Evolutionary conservation across 1,140 invertebrate species (phyloP).

Genomic region (Arion vulgaris): DNA sequence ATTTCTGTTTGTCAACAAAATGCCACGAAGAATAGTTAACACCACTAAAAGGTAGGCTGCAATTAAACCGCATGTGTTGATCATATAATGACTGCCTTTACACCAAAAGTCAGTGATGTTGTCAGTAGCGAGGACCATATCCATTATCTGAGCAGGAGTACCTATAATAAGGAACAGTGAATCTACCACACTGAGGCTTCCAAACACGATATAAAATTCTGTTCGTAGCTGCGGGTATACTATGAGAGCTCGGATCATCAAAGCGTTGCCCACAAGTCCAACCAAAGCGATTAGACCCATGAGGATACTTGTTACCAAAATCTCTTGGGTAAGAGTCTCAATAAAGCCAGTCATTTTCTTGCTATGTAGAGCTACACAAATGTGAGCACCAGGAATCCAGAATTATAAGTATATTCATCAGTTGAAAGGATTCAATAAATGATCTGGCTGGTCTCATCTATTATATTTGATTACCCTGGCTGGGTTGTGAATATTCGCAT

Average conservation of each 20-base stretch:
- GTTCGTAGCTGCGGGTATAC: slow-evolving; percentile 54
- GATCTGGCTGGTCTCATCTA: not conserved
- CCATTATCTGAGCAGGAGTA: slow-evolving; percentile 57
- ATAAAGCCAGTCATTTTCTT: not conserved
- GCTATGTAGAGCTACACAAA: not conserved
- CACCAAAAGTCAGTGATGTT: slow-evolving; percentile 56
- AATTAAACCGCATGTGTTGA: slow-evolving; percentile 53
- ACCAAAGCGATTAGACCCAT: slow-evolving; percentile 59
- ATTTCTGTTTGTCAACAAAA: slow-evolving; percentile 61
- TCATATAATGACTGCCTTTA: slow-evolving; percentile 57
- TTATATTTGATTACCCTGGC: too few relatives aligned
- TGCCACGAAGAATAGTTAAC: slow-evolving; percentile 58
- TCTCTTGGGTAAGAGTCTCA: slow-evolving; percentile 35
- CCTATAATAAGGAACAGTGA: slow-evolving; percentile 54
- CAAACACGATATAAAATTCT: slow-evolving; percentile 59
- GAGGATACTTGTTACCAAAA: slow-evolving; percentile 53
- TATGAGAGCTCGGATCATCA: slow-evolving; percentile 58
- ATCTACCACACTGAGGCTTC: slow-evolving; percentile 57
- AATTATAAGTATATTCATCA: not conserved
- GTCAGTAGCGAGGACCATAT: slow-evolving; percentile 41
- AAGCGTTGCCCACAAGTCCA: slow-evolving; percentile 59
- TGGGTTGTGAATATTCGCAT: not conserved
- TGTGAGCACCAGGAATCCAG: not conserved
- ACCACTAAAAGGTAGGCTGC: slow-evolving; percentile 60
- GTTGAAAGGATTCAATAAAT: not conserved